Evolutionary conservation across 2,797 vertebrate species (phyloP).

Genomic region (Echiichthys vipera): DNA sequence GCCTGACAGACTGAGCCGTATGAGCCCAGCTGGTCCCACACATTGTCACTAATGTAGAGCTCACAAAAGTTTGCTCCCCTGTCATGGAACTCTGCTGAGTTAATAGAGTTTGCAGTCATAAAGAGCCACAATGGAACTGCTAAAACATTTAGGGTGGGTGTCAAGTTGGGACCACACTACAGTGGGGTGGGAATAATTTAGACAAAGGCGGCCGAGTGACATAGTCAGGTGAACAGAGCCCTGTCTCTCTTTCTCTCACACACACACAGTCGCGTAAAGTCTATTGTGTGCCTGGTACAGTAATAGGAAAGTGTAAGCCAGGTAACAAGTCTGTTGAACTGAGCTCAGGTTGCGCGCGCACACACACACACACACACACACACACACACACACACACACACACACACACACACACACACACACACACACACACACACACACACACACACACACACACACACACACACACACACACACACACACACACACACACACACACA

Average conservation of each 20-base stretch:
- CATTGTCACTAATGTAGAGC: neutral
- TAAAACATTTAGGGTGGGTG: conserved; percentile 63
- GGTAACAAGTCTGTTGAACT: conserved; percentile 38
- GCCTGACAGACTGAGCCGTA: conserved; percentile 3
- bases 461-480: too few relatives aligned
- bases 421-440: too few relatives aligned
- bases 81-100: neutral
- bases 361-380: too few relatives aligned
- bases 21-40: neutral
- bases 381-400: too few relatives aligned
- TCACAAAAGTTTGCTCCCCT: neutral
- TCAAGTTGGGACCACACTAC: conserved; percentile 39
- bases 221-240: conserved; percentile 13
- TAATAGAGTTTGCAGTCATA: conserved; percentile 20
- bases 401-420: too few relatives aligned
- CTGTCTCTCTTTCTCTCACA: neutral
- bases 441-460: too few relatives aligned
- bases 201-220: conserved; percentile 21
- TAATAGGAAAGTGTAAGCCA: conserved; percentile 27
- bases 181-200: neutral
- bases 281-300: conserved; percentile 11
- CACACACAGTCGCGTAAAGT: neutral
- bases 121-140: conserved; percentile 17
- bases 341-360: too few relatives aligned
- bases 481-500: too few relatives aligned